Conservation (phyloP, 2,888 invertebrate species). For the Chalcis sispes region DNA sequence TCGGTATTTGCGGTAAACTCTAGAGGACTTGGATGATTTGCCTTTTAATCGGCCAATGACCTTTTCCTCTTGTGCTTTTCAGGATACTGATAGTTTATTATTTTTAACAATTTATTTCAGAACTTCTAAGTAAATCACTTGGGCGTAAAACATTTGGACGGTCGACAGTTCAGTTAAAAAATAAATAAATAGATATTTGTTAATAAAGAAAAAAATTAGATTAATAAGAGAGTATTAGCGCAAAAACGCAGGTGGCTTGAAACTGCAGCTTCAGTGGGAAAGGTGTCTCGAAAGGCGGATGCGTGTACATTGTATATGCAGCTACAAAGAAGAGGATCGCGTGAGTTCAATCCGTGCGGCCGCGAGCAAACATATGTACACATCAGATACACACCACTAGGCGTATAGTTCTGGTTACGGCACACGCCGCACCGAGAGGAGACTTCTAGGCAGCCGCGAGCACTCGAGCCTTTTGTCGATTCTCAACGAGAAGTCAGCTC, state of each 20-base stretch:
- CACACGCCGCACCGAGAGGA: slow-evolving; percentile 43
- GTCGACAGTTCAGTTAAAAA: too few relatives aligned
- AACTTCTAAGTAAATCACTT: too few relatives aligned
- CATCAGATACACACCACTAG: slow-evolving; percentile 68
- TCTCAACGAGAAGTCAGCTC: neutral
- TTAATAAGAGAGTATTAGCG: too few relatives aligned
- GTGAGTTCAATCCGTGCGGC: slow-evolving; percentile 64
- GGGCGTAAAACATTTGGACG: too few relatives aligned
- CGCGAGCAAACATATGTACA: slow-evolving; percentile 66
- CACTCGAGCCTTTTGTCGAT: slow-evolving; percentile 37
- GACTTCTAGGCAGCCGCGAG: too few relatives aligned
- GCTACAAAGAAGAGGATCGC: slow-evolving; percentile 61
- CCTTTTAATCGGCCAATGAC: slow-evolving; percentile 71
- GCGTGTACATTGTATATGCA: neutral
- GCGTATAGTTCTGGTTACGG: slow-evolving; percentile 67
- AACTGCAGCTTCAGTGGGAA: neutral
- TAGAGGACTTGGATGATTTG: slow-evolving; percentile 67
- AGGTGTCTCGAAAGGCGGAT: neutral
- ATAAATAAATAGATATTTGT: too few relatives aligned
- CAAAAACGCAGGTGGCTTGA: slow-evolving; percentile 35
- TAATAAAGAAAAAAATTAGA: neutral
- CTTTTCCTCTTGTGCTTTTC: slow-evolving; percentile 54
- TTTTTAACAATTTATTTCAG: too few relatives aligned
- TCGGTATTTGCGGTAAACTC: too few relatives aligned
- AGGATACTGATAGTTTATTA: too few relatives aligned